Base-by-base conservation (phyloP, 1,140 invertebrate species). In the Heliconius eleuchia region DNA sequence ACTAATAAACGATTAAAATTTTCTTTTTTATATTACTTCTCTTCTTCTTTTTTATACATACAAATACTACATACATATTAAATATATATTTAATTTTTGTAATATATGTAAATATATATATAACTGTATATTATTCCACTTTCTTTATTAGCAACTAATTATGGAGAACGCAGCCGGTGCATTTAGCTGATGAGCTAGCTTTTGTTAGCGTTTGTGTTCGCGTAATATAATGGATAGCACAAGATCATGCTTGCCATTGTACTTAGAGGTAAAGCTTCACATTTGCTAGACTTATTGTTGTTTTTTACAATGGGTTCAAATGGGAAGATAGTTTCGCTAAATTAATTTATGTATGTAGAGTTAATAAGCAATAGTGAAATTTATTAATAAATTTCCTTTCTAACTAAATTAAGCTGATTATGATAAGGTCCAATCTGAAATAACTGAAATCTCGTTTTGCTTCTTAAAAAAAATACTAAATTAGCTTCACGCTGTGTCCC, bases 101-200 rank as follows among this genome's bases (percentile, higher is more conserved):
- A 30, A 2, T 30, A 30, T 30, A 2, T 30, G 30, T 30, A 30
- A 1, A 30, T 5, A 46, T 16, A 46, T 46, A 46, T 46, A 46
- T 46, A 46, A 8, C 13, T 13, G 5, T 27, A 66, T 66, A 73
- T 76, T 80, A 76, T 80, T 80, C 42, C 73, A 75, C 73, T 76
- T 66, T 76, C 52, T 71, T 80, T 76, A 80, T 80, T 80, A 80
- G 50, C 74, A 80, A 80, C 71, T 80, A 80, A 71, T 72, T 71
- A 55, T 46, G 72, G 78, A 18, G 74, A 80, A 80, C 78, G 72
- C 78, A 74, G 78, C 74, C 70, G 74, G 78, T 76, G 74, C 78
- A 80, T 80, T 78, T 80, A 76, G 74, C 74, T 80, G 78, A 80
- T 80, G 78, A 80, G 74, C 50, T 16, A 50, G 72, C 78, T 76